Percentiles rank a stretch among this genome's conserved stretches.
These are phyloP conservation scores for Morpho achilles DNA, from an alignment of 2,888 invertebrate species.

Conservation along the genomic window DNA sequence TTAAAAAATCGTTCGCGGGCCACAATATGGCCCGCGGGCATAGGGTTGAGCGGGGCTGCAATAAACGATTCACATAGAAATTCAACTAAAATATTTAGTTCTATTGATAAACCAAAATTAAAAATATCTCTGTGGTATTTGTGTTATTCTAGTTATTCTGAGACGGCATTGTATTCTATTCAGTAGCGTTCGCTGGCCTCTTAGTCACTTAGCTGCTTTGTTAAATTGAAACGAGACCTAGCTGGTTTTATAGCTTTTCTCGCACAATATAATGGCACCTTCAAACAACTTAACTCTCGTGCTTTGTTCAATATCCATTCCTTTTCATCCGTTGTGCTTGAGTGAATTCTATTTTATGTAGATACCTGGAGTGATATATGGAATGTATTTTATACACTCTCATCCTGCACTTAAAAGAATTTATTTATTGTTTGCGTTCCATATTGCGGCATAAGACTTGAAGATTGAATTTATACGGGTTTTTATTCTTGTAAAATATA, in stretches of 20 bases:
- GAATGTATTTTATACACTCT: not conserved
- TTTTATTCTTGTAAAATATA: no score
- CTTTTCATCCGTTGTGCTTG: constrained; percentile 5
- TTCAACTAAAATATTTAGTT: no score
- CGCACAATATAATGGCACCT: constrained; percentile 32
- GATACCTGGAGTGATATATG: not conserved
- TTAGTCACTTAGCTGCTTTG: constrained; percentile 30
- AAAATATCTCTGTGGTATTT: constrained; percentile 10
- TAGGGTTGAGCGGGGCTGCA: no score
- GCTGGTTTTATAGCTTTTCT: constrained; percentile 31
- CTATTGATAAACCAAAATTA: not conserved
- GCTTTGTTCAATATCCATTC: constrained; percentile 14
- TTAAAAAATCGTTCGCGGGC: no score
- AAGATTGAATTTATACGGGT: no score
- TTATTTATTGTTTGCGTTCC: no score
- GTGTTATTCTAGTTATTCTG: constrained; percentile 18
- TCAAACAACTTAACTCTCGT: constrained; percentile 27
- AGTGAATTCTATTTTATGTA: not conserved
- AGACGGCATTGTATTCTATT: constrained; percentile 22
- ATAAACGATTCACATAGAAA: no score
- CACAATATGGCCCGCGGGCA: no score
- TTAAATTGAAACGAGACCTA: constrained; percentile 33
- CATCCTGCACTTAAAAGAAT: no score
- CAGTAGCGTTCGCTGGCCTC: constrained; percentile 27
- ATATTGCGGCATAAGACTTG: no score